Percentiles rank a stretch among this genome's conserved stretches.
Evolutionary conservation across 1,140 invertebrate genomes (phyloP).

Genomic region (Hesperophylax magnus): DNA sequence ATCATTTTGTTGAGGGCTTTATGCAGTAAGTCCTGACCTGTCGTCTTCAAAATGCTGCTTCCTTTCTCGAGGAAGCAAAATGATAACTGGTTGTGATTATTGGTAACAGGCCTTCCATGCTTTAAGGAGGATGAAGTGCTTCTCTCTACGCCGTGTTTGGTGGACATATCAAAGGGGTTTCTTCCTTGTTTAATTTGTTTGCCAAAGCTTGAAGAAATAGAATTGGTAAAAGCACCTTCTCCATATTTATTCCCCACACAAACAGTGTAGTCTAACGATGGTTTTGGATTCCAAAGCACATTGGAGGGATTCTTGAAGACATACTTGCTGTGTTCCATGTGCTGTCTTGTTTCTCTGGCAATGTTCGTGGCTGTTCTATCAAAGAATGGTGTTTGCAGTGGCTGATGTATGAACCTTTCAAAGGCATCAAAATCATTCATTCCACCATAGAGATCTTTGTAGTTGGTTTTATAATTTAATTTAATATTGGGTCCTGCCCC

Average conservation of each 20-base stretch:
- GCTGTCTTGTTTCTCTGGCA: background rate
- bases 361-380: background rate
- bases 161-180: background rate
- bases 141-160: background rate
- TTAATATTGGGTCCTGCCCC: background rate
- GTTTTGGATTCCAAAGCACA: conserved; percentile 33
- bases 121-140: background rate
- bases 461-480: conserved; percentile 16
- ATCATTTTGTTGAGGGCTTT: too few species aligned
- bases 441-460: background rate
- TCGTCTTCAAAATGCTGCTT: too few species aligned
- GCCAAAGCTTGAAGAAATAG: background rate
- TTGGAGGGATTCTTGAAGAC: conserved; percentile 14
- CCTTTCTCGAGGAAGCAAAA: too few species aligned
- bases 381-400: background rate
- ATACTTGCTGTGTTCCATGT: background rate
- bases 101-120: too few species aligned
- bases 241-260: conserved; percentile 1
- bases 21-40: too few species aligned
- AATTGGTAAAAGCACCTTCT: background rate
- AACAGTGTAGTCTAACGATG: background rate
- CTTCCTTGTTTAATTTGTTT: background rate
- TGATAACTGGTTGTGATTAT: too few species aligned
- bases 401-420: background rate
- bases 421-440: conserved; percentile 20